These are phyloP conservation scores for Austrofundulus limnaeus DNA, from an alignment of 2,113 vertebrate species.

Conservation along the genomic window DNA sequence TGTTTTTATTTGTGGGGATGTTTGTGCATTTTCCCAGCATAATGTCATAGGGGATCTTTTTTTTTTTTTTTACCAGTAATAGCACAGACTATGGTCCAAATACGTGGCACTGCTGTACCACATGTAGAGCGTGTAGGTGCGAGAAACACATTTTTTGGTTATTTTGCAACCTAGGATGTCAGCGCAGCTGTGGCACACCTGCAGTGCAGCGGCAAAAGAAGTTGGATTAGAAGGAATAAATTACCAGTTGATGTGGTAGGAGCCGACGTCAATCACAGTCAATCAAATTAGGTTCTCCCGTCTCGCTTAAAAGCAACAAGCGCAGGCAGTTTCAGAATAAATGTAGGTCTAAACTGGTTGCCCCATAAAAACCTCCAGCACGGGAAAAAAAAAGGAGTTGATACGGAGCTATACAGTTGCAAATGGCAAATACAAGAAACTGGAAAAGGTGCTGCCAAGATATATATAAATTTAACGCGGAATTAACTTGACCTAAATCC, in stretches of 20 bases:
- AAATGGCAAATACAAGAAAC: slow-evolving; percentile 27
- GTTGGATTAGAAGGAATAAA: slow-evolving; percentile 59
- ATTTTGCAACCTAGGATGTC: slow-evolving; percentile 47
- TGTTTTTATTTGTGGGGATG: slow-evolving; percentile 14
- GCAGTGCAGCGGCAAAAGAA: slow-evolving; percentile 33
- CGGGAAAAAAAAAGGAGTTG: neutral
- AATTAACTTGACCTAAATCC: slow-evolving; percentile 50
- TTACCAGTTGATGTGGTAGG: slow-evolving; percentile 48
- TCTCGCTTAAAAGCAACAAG: slow-evolving; percentile 55
- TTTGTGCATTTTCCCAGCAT: slow-evolving; percentile 43
- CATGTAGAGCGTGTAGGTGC: slow-evolving; percentile 38
- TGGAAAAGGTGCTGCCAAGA: slow-evolving; percentile 40
- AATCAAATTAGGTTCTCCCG: slow-evolving; percentile 61
- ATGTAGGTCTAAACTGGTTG: slow-evolving; percentile 37
- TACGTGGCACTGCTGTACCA: slow-evolving; percentile 18
- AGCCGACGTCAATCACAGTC: slow-evolving; percentile 60
- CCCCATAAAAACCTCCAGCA: slow-evolving; percentile 21
- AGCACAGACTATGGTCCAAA: slow-evolving; percentile 49
- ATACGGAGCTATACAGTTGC: neutral
- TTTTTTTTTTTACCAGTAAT: slow-evolving; percentile 47
- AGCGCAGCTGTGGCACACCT: slow-evolving; percentile 49
- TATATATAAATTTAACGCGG: slow-evolving; percentile 33
- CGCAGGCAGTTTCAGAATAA: slow-evolving; percentile 46
- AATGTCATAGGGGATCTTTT: slow-evolving; percentile 50
- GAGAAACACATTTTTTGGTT: slow-evolving; percentile 34